phyloP scores from a whole-genome alignment of 1,140 invertebrate genomes.

The Limonius californicus region DNA sequence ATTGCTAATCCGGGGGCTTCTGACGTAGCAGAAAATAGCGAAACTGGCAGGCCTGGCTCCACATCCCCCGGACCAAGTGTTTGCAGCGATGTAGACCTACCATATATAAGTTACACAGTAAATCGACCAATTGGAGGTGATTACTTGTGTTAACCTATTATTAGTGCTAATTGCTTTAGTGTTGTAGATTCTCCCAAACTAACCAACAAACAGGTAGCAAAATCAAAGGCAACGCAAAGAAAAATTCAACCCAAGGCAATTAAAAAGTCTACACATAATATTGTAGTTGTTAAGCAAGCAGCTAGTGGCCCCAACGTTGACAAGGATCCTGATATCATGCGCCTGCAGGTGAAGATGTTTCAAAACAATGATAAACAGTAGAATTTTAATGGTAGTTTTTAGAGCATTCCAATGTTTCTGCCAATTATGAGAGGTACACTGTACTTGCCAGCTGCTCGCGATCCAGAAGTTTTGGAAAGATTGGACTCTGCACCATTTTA shows the following conservation, averaged over 20 bases:
- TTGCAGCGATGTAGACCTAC: slow-evolving; percentile 84
- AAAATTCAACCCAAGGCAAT: slow-evolving; percentile 29
- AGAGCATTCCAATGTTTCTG: slow-evolving; percentile 85
- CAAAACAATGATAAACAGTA: too few species aligned
- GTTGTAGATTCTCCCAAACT: slow-evolving; percentile 70
- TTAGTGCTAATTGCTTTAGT: slow-evolving; percentile 17
- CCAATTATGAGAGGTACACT: slow-evolving; percentile 89
- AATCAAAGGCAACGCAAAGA: slow-evolving; percentile 35
- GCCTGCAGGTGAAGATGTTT: slow-evolving; percentile 70
- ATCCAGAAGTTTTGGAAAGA: slow-evolving; percentile 84
- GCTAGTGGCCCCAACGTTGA: slow-evolving; percentile 56
- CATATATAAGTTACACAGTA: slow-evolving; percentile 92
- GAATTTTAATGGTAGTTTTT: slow-evolving; percentile 33
- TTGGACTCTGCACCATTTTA: slow-evolving; percentile 60
- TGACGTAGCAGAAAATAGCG: slow-evolving; percentile 35
- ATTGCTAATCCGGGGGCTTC: slow-evolving; percentile 51
- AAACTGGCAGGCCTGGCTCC: slow-evolving; percentile 60
- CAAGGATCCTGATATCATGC: slow-evolving; percentile 76
- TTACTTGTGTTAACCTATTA: slow-evolving; percentile 65
- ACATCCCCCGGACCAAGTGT: slow-evolving; percentile 81
- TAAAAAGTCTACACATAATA: slow-evolving; percentile 55
- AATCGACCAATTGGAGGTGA: slow-evolving; percentile 82
- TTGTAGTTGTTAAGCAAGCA: slow-evolving; percentile 78
- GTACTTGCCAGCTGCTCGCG: slow-evolving; percentile 78
- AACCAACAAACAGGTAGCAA: slow-evolving; percentile 53